These are phyloP conservation scores for Hipposideros armiger DNA, from an alignment of 2,113 vertebrate genomes.

Conservation along the genomic window DNA sequence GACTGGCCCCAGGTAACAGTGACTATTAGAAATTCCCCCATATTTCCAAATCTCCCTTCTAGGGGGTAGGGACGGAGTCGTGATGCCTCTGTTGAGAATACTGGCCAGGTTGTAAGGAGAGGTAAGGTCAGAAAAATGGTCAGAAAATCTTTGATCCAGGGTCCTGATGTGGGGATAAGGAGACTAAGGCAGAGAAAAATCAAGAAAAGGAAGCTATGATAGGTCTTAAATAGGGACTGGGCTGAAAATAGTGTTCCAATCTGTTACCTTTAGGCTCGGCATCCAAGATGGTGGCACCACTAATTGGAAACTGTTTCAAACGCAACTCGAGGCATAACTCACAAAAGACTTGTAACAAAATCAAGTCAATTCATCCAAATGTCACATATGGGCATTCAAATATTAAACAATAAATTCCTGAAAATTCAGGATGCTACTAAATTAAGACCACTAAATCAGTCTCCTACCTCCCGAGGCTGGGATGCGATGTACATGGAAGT, in stretches of 20 bases:
- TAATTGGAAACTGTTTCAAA: slow-evolving; percentile 32
- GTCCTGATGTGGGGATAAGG: not conserved
- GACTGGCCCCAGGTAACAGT: not conserved
- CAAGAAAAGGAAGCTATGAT: not conserved
- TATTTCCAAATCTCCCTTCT: not conserved
- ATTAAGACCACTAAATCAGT: slow-evolving; percentile 72
- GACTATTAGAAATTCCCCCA: not conserved
- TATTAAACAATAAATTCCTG: slow-evolving; percentile 78
- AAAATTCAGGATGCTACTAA: slow-evolving; percentile 58
- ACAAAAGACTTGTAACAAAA: not conserved
- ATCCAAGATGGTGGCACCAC: not conserved
- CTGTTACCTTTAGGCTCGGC: not conserved
- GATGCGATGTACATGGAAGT: slow-evolving; percentile 44
- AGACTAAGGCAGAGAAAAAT: not conserved
- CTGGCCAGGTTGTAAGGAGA: not conserved
- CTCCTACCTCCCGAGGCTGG: slow-evolving; percentile 65
- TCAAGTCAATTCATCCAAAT: slow-evolving; percentile 40
- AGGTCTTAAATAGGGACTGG: not conserved
- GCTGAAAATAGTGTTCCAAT: not conserved
- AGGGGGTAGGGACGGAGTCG: not conserved
- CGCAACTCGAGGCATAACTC: slow-evolving; percentile 50
- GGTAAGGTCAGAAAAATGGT: not conserved
- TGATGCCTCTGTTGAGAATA: not conserved
- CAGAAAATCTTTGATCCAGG: not conserved
- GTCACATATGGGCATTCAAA: slow-evolving; percentile 64